Evolutionary conservation across 2,888 invertebrate genomes (phyloP).

Genomic region (Invenusta paracnida): DNA sequence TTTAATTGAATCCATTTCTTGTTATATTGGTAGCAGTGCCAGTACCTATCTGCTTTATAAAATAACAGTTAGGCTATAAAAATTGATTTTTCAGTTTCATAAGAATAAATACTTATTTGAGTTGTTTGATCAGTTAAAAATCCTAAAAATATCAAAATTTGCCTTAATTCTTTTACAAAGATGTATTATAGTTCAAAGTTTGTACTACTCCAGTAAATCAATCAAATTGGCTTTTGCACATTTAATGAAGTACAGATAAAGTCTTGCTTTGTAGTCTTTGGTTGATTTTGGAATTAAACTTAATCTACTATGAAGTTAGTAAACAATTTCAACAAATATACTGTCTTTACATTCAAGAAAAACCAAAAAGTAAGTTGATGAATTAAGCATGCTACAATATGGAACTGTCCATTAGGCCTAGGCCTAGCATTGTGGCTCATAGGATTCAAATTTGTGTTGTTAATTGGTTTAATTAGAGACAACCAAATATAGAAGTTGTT

Average conservation of each 20-base stretch:
- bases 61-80: not conserved
- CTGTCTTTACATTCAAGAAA: not conserved
- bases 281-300: not conserved
- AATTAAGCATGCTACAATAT: too few species aligned
- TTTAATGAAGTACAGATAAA: not conserved
- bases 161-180: not conserved
- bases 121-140: not conserved
- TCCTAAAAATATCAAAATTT: not conserved
- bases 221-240: not conserved
- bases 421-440: too few species aligned
- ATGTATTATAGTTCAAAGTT: not conserved
- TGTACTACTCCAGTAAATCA: not conserved
- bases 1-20: too few species aligned
- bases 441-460: too few species aligned
- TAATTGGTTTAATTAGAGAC: too few species aligned
- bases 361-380: too few species aligned
- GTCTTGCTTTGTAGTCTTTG: not conserved
- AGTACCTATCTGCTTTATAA: too few species aligned
- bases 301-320: not conserved
- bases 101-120: not conserved
- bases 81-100: not conserved
- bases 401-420: too few species aligned
- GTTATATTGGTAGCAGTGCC: too few species aligned
- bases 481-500: too few species aligned
- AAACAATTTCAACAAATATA: not conserved